A percentile compares a stretch with the other conserved stretches of the same genome.
Conservation (phyloP, 2,797 vertebrate genomes). For the Tadarida brasiliensis region DNA sequence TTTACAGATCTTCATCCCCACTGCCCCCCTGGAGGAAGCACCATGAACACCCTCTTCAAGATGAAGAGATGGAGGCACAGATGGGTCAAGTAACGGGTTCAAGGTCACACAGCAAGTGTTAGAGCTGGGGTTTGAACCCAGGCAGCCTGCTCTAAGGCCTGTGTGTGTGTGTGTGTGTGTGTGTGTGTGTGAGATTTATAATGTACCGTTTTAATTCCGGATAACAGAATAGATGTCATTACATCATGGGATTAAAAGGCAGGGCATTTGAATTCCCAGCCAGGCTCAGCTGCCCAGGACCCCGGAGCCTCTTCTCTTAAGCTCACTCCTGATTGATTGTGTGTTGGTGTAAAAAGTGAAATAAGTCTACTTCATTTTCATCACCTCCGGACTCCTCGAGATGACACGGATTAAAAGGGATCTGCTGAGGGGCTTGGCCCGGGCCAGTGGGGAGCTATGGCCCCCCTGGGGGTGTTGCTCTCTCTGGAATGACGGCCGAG, state of each 20-base stretch:
- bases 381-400: neutral
- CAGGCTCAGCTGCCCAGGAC: too few species aligned
- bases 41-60: neutral
- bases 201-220: rapidly evolving
- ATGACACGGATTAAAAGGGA: rapidly evolving
- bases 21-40: too few species aligned
- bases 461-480: neutral
- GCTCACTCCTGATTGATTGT: neutral
- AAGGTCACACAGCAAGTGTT: neutral
- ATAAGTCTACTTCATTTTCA: neutral
- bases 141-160: neutral
- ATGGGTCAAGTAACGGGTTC: neutral
- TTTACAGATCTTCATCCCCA: neutral
- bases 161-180: neutral
- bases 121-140: neutral
- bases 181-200: neutral
- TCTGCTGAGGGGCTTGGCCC: neutral
- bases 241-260: neutral
- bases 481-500: neutral
- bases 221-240: too few species aligned
- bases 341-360: neutral
- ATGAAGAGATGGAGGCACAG: neutral
- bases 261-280: neutral
- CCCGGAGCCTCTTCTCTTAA: neutral
- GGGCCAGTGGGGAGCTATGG: neutral